phyloP scores from a whole-genome alignment of 1,140 invertebrate species.

The Scaptodrosophila lebanonensis region DNA sequence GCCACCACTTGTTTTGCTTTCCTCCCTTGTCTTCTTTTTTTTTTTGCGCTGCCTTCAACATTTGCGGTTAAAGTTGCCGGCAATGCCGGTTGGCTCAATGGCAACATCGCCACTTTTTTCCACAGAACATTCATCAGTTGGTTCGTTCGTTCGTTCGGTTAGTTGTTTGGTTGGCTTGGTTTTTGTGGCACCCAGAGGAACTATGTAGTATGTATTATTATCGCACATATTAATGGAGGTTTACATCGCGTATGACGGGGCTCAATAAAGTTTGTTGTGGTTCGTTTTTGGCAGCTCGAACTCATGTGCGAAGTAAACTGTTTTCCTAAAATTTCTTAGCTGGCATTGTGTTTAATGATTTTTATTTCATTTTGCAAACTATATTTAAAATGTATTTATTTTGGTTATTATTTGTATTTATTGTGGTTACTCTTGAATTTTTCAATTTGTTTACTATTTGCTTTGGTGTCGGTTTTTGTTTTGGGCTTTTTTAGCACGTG shows the following conservation, averaged over 20 bases:
- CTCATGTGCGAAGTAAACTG: too few species aligned
- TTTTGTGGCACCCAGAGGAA: constrained; percentile 54
- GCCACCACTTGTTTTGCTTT: constrained; percentile 16
- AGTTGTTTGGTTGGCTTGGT: constrained; percentile 37
- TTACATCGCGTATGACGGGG: too few species aligned
- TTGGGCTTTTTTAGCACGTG: constrained; percentile 46
- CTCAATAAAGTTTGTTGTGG: too few species aligned
- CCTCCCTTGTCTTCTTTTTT: constrained; percentile 1
- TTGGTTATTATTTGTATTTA: background rate
- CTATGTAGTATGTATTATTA: constrained; percentile 1
- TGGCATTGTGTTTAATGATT: too few species aligned
- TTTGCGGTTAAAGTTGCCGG: constrained; percentile 66
- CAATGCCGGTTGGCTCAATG: constrained; percentile 47
- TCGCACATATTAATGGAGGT: too few species aligned
- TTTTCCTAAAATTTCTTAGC: too few species aligned
- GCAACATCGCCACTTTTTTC: constrained; percentile 24
- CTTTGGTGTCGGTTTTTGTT: constrained; percentile 27
- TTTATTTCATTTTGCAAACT: background rate
- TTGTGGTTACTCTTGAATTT: background rate
- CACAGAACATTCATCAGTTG: constrained; percentile 39
- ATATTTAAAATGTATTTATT: constrained; percentile 1
- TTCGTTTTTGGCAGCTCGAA: too few species aligned
- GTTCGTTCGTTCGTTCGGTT: constrained; percentile 31
- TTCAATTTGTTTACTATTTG: constrained; percentile 49
- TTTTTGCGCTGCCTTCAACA: constrained; percentile 23